These are phyloP conservation scores for Stigmatopora argus DNA, from an alignment of 2,113 vertebrate genomes.

Conservation along the genomic window DNA sequence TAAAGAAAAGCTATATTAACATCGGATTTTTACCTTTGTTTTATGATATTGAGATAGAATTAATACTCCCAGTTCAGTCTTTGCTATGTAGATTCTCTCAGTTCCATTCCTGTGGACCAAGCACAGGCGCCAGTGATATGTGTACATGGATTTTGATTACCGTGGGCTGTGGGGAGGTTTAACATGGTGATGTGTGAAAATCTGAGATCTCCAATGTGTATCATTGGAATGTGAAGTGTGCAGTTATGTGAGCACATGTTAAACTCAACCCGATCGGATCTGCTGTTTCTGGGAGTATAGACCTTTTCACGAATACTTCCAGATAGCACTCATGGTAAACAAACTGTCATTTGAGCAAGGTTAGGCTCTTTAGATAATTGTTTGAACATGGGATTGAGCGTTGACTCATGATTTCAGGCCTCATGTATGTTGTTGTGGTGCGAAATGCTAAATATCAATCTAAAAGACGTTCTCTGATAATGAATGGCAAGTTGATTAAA, in stretches of 20 bases:
- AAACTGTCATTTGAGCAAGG: neutral
- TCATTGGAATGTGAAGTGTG: neutral
- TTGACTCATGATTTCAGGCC: too few relatives aligned
- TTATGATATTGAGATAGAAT: neutral
- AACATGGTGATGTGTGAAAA: slow-evolving; percentile 3
- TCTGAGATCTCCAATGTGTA: slow-evolving; percentile 2
- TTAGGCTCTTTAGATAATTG: too few relatives aligned
- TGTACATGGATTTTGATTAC: slow-evolving; percentile 21
- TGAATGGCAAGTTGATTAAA: too few relatives aligned
- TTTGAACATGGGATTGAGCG: too few relatives aligned
- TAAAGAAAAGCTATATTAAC: too few relatives aligned
- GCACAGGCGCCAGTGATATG: slow-evolving; percentile 32
- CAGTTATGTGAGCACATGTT: neutral
- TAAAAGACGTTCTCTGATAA: too few relatives aligned
- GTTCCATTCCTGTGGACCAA: neutral
- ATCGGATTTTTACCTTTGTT: too few relatives aligned
- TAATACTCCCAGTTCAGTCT: neutral
- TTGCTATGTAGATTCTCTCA: neutral
- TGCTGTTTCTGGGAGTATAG: neutral
- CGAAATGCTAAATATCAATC: too few relatives aligned
- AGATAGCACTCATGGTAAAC: neutral
- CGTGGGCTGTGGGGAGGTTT: slow-evolving; percentile 8
- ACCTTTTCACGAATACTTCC: neutral
- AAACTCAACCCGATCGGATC: neutral
- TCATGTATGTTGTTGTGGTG: too few relatives aligned